A percentile compares a stretch with the other conserved stretches of the same genome.
Conservation (phyloP, 1,140 invertebrate genomes). For the Brachionus asplanchnoidis region DNA sequence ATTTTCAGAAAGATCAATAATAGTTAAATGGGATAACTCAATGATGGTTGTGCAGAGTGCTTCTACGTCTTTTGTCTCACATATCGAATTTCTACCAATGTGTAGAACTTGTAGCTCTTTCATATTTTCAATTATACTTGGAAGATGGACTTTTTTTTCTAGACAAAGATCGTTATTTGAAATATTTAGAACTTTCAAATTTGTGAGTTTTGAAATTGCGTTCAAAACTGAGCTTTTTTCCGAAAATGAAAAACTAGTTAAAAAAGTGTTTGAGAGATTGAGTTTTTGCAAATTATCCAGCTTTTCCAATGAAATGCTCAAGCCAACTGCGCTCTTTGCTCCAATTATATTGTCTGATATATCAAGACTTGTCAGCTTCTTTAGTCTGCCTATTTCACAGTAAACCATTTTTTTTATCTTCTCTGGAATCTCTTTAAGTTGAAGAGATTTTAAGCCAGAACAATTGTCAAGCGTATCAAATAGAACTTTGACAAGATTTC, state of each 20-base stretch:
- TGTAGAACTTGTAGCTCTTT: background rate
- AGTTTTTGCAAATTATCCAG: background rate
- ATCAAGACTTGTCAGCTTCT: background rate
- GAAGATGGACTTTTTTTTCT: background rate
- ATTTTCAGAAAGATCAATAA: background rate
- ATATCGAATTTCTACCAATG: background rate
- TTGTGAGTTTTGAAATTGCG: background rate
- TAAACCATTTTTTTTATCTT: background rate
- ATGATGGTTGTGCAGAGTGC: background rate
- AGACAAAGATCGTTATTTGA: background rate
- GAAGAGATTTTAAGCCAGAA: background rate
- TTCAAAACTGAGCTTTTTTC: background rate
- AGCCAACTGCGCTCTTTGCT: background rate
- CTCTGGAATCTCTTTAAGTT: background rate
- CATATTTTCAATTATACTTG: background rate
- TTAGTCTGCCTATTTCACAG: background rate
- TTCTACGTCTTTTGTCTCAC: no score
- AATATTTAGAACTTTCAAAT: slow-evolving; percentile 1
- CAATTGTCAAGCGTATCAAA: background rate
- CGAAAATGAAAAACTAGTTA: background rate
- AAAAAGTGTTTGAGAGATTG: background rate
- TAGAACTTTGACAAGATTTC: background rate
- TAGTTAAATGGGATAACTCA: background rate
- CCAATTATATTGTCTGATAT: slow-evolving; percentile 4
- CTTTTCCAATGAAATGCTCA: background rate